Conservation (phyloP, 2,113 vertebrate species). For the Diadophis punctatus region DNA sequence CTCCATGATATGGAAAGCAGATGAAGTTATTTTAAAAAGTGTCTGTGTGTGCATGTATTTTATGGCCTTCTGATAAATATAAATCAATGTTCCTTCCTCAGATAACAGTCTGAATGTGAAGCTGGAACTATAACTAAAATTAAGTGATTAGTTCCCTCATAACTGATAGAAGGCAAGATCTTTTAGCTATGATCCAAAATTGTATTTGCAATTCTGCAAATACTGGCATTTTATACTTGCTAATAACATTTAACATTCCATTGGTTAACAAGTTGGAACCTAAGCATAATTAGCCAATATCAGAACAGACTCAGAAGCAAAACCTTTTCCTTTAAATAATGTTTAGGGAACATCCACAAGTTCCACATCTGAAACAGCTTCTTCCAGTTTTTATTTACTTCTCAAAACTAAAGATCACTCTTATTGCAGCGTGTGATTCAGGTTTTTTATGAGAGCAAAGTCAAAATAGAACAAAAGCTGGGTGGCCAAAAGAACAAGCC, state of each 20-base stretch:
- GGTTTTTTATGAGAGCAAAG: not conserved
- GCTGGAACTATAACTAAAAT: not conserved
- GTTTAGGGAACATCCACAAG: not conserved
- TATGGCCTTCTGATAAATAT: conserved; percentile 9
- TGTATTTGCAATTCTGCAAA: not conserved
- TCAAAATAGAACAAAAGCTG: not conserved
- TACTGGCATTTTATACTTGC: not conserved
- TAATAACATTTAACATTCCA: not conserved
- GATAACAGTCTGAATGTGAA: fast-evolving
- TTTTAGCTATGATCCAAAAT: not conserved
- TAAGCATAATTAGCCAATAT: conserved; percentile 8
- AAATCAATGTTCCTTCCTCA: fast-evolving
- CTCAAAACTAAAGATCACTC: not conserved
- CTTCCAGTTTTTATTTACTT: not conserved
- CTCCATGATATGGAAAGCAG: not conserved
- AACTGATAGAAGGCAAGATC: not conserved
- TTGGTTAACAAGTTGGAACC: not conserved
- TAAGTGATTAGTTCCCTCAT: fast-evolving
- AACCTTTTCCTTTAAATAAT: not conserved
- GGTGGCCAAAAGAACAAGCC: not conserved
- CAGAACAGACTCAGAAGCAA: not conserved
- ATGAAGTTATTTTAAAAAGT: not conserved
- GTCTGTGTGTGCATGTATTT: not conserved
- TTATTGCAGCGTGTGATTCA: not conserved
- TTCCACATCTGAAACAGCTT: not conserved